Evolutionary conservation across 2,797 vertebrate genomes (phyloP).

Genomic region (Siniperca undulata): DNA sequence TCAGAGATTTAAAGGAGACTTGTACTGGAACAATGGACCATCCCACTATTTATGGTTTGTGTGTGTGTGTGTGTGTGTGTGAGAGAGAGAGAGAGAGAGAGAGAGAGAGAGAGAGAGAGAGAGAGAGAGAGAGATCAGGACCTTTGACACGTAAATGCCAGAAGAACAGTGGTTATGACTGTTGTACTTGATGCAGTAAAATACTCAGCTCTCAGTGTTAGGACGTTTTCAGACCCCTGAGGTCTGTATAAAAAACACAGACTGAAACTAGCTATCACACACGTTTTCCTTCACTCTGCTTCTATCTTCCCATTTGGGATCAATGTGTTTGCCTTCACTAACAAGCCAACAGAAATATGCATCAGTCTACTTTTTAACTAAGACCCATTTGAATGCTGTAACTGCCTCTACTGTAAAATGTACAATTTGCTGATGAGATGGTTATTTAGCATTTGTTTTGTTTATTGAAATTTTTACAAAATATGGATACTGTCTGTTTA

Average conservation of each 20-base stretch:
- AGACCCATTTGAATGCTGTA: conserved; percentile 62
- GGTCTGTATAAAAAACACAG: background rate
- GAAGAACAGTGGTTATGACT: background rate
- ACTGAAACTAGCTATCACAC: conserved; percentile 15
- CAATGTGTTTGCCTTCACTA: conserved; percentile 49
- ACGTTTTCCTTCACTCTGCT: conserved; percentile 18
- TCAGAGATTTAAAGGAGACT: conserved; percentile 32
- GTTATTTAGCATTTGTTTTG: conserved; percentile 51
- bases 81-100: background rate
- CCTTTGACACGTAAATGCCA: conserved; percentile 15
- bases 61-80: background rate
- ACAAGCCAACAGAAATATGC: conserved; percentile 63
- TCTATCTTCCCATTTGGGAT: conserved; percentile 15
- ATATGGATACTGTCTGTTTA: conserved; percentile 37
- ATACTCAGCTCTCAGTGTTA: background rate
- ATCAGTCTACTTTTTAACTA: conserved; percentile 30
- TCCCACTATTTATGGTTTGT: conserved; percentile 58
- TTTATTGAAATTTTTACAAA: conserved; percentile 38
- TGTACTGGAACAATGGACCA: conserved; percentile 19
- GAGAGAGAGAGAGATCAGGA: background rate
- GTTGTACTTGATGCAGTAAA: conserved; percentile 14
- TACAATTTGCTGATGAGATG: conserved; percentile 48
- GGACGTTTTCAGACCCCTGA: background rate
- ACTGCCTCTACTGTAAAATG: conserved; percentile 61
- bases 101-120: background rate